Conservation (phyloP, 92 coral and sea anemone species). For the Meandrina meandrites region DNA sequence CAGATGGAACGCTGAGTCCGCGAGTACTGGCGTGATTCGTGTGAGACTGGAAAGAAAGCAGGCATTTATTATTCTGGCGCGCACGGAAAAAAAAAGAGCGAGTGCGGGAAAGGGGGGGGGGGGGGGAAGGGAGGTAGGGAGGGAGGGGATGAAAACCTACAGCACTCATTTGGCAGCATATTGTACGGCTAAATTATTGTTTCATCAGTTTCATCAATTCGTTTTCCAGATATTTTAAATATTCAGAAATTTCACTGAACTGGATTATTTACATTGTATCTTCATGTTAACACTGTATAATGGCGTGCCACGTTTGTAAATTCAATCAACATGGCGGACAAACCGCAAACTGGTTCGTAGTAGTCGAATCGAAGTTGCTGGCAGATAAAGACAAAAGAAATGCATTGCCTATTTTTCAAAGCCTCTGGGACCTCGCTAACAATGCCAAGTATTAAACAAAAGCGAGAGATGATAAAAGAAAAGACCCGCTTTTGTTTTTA, state of each 20-base stretch:
- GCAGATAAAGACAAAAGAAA: background rate
- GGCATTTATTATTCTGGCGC: background rate
- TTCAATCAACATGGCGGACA: background rate
- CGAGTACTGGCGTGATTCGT: conserved; percentile 55
- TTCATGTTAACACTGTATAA: background rate
- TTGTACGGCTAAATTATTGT: no score
- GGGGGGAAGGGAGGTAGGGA: background rate
- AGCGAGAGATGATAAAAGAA: background rate
- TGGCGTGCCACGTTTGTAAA: background rate
- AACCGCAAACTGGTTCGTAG: background rate
- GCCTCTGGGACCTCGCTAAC: background rate
- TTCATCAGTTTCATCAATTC: background rate
- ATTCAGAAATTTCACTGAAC: background rate
- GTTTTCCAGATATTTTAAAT: background rate
- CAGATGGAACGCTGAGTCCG: conserved; percentile 78
- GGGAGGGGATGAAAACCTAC: no score
- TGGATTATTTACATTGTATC: background rate
- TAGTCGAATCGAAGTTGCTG: background rate
- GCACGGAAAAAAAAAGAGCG: background rate
- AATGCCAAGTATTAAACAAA: background rate
- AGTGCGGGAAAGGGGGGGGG: background rate
- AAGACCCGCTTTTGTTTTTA: background rate
- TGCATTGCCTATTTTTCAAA: background rate
- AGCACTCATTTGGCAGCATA: no score
- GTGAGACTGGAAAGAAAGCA: conserved; percentile 44